Percentiles rank a stretch among this genome's conserved stretches.
These are phyloP conservation scores for Ormyrus pomaceus DNA, from an alignment of 2,888 invertebrate genomes.

Conservation along the genomic window DNA sequence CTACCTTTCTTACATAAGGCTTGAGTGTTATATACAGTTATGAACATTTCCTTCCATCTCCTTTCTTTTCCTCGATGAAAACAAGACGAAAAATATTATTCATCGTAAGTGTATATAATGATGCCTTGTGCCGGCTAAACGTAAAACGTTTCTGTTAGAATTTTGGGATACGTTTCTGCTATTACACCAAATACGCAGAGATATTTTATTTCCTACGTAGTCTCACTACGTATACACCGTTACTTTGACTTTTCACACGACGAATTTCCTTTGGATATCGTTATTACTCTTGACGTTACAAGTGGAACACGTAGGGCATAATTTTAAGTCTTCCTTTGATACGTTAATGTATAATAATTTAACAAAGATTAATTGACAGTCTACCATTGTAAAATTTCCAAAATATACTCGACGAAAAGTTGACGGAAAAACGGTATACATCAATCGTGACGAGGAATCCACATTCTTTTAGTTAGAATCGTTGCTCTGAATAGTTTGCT, in stretches of 20 bases:
- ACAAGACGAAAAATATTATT: constrained; percentile 26
- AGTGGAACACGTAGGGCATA: constrained; percentile 34
- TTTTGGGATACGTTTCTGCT: not conserved
- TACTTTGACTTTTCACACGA: constrained; percentile 19
- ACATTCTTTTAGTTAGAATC: constrained; percentile 16
- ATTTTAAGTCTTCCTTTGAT: constrained; percentile 20
- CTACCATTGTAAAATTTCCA: constrained; percentile 35
- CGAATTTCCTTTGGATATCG: constrained; percentile 30
- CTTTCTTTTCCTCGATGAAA: constrained; percentile 26
- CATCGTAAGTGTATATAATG: constrained; percentile 28
- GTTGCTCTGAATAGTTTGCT: constrained; percentile 1
- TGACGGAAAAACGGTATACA: constrained; percentile 2
- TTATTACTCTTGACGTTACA: constrained; percentile 40
- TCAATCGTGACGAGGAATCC: constrained; percentile 4
- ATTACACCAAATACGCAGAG: constrained; percentile 21
- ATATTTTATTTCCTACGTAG: constrained; percentile 10
- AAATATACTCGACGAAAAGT: constrained; percentile 38
- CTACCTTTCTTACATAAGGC: constrained; percentile 63
- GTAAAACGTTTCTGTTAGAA: constrained; percentile 10
- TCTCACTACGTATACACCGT: constrained; percentile 20
- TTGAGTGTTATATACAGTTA: constrained; percentile 67
- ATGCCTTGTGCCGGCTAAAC: constrained; percentile 22
- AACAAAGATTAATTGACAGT: constrained; percentile 34
- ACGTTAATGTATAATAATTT: constrained; percentile 30
- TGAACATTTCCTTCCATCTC: constrained; percentile 60